Conservation (phyloP, 2,888 invertebrate species). For the Plagiodera versicolora region DNA sequence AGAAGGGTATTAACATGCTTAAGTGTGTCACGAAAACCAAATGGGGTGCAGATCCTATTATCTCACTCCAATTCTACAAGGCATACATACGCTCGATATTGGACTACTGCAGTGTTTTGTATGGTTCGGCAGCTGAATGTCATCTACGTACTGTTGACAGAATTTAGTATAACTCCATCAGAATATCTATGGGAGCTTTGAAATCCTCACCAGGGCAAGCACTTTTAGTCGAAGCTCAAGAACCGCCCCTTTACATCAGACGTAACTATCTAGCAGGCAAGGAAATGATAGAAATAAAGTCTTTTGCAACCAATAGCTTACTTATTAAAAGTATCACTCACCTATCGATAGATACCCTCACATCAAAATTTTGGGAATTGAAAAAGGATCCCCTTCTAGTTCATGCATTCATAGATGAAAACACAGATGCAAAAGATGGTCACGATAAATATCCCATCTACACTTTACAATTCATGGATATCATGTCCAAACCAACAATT, state of each 20-base stretch:
- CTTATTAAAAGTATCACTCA: too few relatives aligned
- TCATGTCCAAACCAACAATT: slow-evolving; percentile 1
- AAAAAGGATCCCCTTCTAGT: background rate
- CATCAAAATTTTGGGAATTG: background rate
- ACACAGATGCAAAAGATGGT: too few relatives aligned
- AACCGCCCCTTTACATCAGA: background rate
- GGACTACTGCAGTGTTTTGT: background rate
- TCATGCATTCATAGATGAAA: background rate
- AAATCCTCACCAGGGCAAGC: background rate
- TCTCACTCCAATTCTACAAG: background rate
- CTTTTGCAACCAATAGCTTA: too few relatives aligned
- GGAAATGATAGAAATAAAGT: too few relatives aligned
- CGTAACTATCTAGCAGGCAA: background rate
- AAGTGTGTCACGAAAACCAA: background rate
- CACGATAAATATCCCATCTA: background rate
- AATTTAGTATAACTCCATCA: background rate
- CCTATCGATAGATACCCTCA: background rate
- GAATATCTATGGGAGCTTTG: slow-evolving; percentile 2
- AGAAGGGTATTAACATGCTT: background rate
- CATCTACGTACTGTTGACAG: background rate
- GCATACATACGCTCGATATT: background rate
- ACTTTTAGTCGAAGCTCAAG: too few relatives aligned
- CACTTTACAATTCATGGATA: background rate
- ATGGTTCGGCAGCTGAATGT: background rate
- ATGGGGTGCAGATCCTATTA: background rate